Percentiles rank a stretch among this genome's conserved stretches.
Evolutionary conservation across 2,888 invertebrate genomes (phyloP).

Genomic region (Acrobasis consociella): DNA sequence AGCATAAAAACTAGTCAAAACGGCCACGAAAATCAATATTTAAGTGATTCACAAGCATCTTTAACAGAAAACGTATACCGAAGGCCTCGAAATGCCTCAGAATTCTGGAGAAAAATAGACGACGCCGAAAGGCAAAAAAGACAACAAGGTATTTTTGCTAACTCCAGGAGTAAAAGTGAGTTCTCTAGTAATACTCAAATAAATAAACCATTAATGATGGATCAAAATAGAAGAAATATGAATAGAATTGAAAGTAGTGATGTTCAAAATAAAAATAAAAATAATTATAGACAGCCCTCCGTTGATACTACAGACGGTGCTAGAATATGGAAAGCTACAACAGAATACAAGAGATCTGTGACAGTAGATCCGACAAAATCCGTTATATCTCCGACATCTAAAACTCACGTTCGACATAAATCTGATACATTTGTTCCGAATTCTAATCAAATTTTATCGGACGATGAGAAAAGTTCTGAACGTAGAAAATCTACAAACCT

Average conservation of each 20-base stretch:
- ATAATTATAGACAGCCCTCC: slow-evolving; percentile 51
- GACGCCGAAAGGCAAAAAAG: slow-evolving; percentile 71
- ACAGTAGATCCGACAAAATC: slow-evolving; percentile 65
- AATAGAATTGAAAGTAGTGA: slow-evolving; percentile 49
- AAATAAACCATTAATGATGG: slow-evolving; percentile 48
- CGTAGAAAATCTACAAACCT: slow-evolving; percentile 89
- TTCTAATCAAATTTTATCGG: slow-evolving; percentile 68
- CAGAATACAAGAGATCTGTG: slow-evolving; percentile 71
- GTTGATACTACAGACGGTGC: slow-evolving; percentile 67
- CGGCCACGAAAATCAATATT: slow-evolving; percentile 69
- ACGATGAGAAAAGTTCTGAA: slow-evolving; percentile 75
- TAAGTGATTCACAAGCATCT: slow-evolving; percentile 77
- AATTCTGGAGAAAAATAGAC: slow-evolving; percentile 86
- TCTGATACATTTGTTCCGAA: slow-evolving; percentile 69
- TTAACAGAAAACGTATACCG: slow-evolving; percentile 60
- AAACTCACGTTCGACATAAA: slow-evolving; percentile 74
- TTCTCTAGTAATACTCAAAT: slow-evolving; percentile 54
- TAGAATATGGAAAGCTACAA: slow-evolving; percentile 76
- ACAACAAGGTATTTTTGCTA: slow-evolving; percentile 61
- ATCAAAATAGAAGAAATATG: slow-evolving; percentile 45
- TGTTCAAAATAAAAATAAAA: slow-evolving; percentile 60
- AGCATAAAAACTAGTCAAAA: slow-evolving; percentile 83
- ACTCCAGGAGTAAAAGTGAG: slow-evolving; percentile 67
- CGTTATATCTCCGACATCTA: slow-evolving; percentile 59
- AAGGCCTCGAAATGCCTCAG: slow-evolving; percentile 79